Evolutionary conservation across 2,888 invertebrate species (phyloP).

Genomic region (Ptychoptera albimana): DNA sequence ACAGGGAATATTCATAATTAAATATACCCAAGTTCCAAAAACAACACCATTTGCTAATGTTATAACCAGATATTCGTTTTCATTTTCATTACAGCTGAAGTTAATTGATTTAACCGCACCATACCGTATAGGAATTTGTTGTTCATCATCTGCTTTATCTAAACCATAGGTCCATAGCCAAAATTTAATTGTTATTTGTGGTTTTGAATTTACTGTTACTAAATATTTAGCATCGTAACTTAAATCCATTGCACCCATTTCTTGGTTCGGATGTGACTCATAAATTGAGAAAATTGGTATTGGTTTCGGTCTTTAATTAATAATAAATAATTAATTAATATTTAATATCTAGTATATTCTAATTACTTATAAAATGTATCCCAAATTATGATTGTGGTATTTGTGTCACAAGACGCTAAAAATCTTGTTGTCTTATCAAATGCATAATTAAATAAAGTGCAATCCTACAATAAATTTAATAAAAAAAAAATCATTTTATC

Average conservation of each 20-base stretch:
- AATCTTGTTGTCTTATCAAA: too few species aligned
- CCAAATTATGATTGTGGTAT: conserved; percentile 6
- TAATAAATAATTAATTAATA: background rate
- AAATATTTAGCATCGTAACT: conserved; percentile 5
- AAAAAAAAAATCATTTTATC: background rate
- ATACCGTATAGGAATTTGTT: conserved; percentile 4
- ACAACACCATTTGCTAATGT: conserved; percentile 8
- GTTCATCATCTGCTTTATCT: conserved; percentile 37
- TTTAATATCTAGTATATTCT: background rate
- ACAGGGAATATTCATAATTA: too few species aligned
- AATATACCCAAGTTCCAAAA: conserved; percentile 8
- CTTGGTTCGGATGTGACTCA: background rate
- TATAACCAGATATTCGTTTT: conserved; percentile 8
- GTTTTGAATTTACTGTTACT: conserved; percentile 24
- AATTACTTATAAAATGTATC: background rate
- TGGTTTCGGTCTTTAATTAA: background rate
- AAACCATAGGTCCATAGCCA: conserved; percentile 45
- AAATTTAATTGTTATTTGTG: conserved; percentile 33
- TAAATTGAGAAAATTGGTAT: background rate
- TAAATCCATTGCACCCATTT: background rate
- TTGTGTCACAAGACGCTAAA: conserved; percentile 3
- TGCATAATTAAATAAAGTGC: too few species aligned
- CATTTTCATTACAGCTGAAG: conserved; percentile 7
- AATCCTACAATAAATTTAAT: background rate
- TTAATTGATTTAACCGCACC: conserved; percentile 8